These are phyloP conservation scores for Jordanella pulchra DNA, from an alignment of 2,797 vertebrate species.

Conservation along the genomic window DNA sequence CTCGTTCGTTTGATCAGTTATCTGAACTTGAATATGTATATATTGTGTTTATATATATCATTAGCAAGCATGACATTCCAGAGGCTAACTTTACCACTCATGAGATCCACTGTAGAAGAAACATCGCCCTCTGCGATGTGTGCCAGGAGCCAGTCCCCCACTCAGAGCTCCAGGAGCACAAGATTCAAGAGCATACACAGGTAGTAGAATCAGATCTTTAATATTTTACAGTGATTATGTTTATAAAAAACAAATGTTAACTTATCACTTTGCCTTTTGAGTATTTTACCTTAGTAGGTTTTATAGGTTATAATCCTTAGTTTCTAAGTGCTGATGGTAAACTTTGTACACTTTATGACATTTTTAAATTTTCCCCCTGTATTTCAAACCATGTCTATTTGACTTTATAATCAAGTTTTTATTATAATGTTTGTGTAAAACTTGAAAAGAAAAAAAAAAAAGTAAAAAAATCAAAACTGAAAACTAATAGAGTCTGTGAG, in stretches of 20 bases:
- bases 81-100: constrained; percentile 92
- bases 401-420: background rate
- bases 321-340: background rate
- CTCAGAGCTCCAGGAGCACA: constrained; percentile 85
- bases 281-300: background rate
- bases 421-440: background rate
- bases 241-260: background rate
- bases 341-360: too few relatives aligned
- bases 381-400: background rate
- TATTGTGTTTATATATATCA: constrained; percentile 13
- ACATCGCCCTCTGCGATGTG: constrained; percentile 86
- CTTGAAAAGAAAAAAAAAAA: too few relatives aligned
- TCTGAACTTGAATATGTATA: background rate
- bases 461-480: too few relatives aligned
- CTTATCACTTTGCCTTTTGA: background rate
- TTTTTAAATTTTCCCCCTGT: too few relatives aligned
- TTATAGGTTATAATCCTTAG: background rate
- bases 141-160: constrained; percentile 91
- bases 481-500: too few relatives aligned
- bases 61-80: constrained; percentile 93
- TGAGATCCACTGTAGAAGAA: constrained; percentile 94
- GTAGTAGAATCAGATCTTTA: constrained; percentile 59
- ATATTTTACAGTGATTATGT: too few relatives aligned
- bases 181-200: constrained; percentile 88
- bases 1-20: background rate